Conservation (phyloP, 2,797 vertebrate species). For the Sebastolobus alascanus region DNA sequence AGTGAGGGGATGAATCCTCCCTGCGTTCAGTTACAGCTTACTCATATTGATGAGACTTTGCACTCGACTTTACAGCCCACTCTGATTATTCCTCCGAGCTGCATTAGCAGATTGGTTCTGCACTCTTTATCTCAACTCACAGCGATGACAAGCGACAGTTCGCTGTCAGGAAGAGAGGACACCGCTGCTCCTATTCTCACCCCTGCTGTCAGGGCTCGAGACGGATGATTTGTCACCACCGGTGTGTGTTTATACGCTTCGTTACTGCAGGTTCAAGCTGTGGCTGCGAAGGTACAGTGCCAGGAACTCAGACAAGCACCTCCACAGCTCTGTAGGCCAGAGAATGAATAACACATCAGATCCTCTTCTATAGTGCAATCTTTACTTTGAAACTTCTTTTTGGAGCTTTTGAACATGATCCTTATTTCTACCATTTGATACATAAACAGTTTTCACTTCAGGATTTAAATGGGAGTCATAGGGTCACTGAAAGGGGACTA, state of each 20-base stretch:
- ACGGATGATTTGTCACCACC: constrained; percentile 70
- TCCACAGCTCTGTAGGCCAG: constrained; percentile 1
- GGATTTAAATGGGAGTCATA: too few relatives aligned
- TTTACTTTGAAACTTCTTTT: neutral
- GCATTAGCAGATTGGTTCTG: constrained; percentile 77
- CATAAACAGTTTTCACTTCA: neutral
- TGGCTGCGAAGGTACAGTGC: constrained; percentile 25
- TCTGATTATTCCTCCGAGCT: constrained; percentile 57
- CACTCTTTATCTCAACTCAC: constrained; percentile 44
- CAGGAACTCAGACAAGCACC: neutral
- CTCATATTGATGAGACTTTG: constrained; percentile 54
- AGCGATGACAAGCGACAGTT: constrained; percentile 61
- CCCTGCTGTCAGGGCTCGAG: constrained; percentile 66
- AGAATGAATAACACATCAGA: neutral
- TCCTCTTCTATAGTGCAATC: neutral
- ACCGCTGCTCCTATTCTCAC: constrained; percentile 56
- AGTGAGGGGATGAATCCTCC: constrained; percentile 34
- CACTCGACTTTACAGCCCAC: constrained; percentile 50
- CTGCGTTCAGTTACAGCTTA: constrained; percentile 25
- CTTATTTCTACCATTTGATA: neutral
- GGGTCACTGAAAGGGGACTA: too few relatives aligned
- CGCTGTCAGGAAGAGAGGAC: constrained; percentile 60
- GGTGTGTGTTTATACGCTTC: constrained; percentile 55
- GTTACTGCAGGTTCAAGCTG: constrained; percentile 55
- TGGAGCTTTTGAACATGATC: too few relatives aligned